Conservation (phyloP, 37 sponge, comb jelly and placozoan species). For the Axinella damicornis region DNA sequence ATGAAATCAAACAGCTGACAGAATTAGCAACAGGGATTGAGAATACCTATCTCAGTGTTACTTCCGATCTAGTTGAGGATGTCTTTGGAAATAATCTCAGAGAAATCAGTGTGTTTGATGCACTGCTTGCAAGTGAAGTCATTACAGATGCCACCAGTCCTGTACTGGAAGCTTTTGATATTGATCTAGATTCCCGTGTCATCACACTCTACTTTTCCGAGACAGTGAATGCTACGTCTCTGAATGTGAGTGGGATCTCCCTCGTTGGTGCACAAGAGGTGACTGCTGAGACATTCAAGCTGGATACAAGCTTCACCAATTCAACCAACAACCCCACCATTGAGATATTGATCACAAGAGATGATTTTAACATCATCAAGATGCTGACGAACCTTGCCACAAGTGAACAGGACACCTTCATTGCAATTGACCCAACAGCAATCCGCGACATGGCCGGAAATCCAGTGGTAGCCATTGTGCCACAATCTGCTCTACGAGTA, state of each 20-base stretch:
- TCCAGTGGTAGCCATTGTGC: conserved; percentile 23
- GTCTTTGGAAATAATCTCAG: conserved; percentile 79
- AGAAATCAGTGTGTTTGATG: conserved; percentile 14
- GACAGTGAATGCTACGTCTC: conserved; percentile 80
- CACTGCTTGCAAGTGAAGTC: conserved; percentile 22
- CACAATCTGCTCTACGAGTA: conserved; percentile 46
- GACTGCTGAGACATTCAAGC: conserved; percentile 32
- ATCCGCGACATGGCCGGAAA: conserved; percentile 72
- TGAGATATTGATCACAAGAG: conserved; percentile 44
- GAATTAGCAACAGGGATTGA: conserved; percentile 65
- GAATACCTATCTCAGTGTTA: conserved; percentile 67
- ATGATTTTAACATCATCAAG: conserved; percentile 91
- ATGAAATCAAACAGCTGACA: conserved; percentile 71
- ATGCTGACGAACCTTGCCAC: conserved; percentile 70
- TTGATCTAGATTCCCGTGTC: conserved; percentile 72
- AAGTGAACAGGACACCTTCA: conserved; percentile 52
- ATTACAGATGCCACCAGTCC: conserved; percentile 63
- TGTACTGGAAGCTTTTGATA: conserved; percentile 57
- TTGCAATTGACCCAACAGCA: conserved; percentile 37
- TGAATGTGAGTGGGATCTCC: conserved; percentile 60
- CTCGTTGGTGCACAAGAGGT: conserved; percentile 44
- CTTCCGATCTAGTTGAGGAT: conserved; percentile 63
- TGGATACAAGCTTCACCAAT: conserved; percentile 30
- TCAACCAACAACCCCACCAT: conserved; percentile 52
- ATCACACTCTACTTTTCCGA: conserved; percentile 88